Percentiles rank a stretch among this genome's conserved stretches.
These are phyloP conservation scores for Lepidonotus clava DNA, from an alignment of 2,888 invertebrate species.

Conservation along the genomic window DNA sequence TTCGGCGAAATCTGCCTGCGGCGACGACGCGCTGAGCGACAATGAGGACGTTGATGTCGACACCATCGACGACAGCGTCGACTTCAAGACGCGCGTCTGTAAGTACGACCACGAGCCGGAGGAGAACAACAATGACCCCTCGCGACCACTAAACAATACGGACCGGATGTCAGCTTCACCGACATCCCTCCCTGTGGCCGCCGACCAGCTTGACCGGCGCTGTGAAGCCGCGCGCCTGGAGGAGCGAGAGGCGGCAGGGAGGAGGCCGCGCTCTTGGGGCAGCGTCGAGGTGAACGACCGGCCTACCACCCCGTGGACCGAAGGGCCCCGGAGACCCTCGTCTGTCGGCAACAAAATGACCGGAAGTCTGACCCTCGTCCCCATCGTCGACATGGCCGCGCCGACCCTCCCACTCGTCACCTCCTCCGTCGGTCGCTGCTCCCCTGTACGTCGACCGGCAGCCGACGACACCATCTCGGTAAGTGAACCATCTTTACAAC, in stretches of 20 bases:
- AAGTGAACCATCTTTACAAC: neutral
- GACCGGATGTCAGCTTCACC: slow-evolving; percentile 4
- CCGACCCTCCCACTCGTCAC: neutral
- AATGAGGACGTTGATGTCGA: slow-evolving; percentile 55
- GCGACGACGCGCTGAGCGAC: neutral
- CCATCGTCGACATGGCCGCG: neutral
- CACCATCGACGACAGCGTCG: slow-evolving; percentile 53
- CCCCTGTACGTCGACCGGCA: neutral
- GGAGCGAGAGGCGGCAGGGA: neutral
- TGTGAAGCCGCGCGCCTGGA: neutral
- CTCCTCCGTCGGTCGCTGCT: neutral
- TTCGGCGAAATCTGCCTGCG: neutral
- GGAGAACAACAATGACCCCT: slow-evolving; percentile 52
- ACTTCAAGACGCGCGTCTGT: slow-evolving; percentile 35
- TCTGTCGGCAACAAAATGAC: slow-evolving; percentile 34
- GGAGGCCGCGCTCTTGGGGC: slow-evolving; percentile 22
- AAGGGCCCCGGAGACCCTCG: slow-evolving; percentile 32
- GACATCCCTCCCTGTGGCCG: neutral
- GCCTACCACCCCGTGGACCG: neutral
- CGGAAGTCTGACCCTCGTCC: neutral
- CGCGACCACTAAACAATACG: neutral
- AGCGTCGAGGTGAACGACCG: neutral
- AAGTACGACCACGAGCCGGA: slow-evolving; percentile 28
- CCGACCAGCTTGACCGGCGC: neutral
- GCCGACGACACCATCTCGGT: slow-evolving; percentile 3